Conservation (phyloP, 2,888 invertebrate species). For the Mongoloraphidia duomilia region DNA sequence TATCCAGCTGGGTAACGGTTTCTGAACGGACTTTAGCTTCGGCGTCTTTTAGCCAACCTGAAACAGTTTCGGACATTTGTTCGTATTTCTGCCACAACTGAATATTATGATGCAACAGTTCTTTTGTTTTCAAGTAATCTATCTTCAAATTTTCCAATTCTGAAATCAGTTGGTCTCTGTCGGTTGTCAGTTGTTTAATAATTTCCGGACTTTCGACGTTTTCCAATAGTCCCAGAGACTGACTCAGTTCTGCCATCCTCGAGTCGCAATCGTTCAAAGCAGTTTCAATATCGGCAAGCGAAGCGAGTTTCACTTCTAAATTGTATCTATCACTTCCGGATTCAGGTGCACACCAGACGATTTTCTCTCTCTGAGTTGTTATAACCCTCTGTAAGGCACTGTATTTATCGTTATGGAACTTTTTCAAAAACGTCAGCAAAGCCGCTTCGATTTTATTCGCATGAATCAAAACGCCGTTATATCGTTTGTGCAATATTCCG, state of each 20-base stretch:
- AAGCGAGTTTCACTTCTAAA: slow-evolving; percentile 76
- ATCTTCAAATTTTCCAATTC: slow-evolving; percentile 57
- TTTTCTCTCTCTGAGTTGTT: slow-evolving; percentile 70
- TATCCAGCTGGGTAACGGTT: slow-evolving; percentile 52
- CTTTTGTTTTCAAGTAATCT: slow-evolving; percentile 53
- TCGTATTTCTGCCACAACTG: slow-evolving; percentile 73
- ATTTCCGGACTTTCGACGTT: slow-evolving; percentile 60
- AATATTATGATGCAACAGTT: slow-evolving; percentile 52
- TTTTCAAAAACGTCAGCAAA: slow-evolving; percentile 67
- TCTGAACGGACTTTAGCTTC: slow-evolving; percentile 63
- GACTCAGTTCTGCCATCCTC: slow-evolving; percentile 50
- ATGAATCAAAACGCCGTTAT: slow-evolving; percentile 61
- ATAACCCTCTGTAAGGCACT: slow-evolving; percentile 69
- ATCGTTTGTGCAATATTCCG: slow-evolving; percentile 67
- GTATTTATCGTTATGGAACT: slow-evolving; percentile 74
- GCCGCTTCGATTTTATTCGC: slow-evolving; percentile 71
- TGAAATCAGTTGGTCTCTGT: slow-evolving; percentile 51
- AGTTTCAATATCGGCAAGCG: slow-evolving; percentile 58
- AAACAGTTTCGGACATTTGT: slow-evolving; percentile 53
- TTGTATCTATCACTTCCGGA: slow-evolving; percentile 82
- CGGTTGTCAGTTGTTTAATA: slow-evolving; percentile 47
- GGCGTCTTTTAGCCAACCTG: slow-evolving; percentile 63
- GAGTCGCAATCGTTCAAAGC: slow-evolving; percentile 56
- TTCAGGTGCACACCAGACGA: slow-evolving; percentile 83
- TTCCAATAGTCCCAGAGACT: slow-evolving; percentile 54